Evolutionary conservation across 2,888 invertebrate genomes (phyloP), one percentile per base, ranked within the genome.

Genomic region (Fissipunctia ypsillon): DNA sequence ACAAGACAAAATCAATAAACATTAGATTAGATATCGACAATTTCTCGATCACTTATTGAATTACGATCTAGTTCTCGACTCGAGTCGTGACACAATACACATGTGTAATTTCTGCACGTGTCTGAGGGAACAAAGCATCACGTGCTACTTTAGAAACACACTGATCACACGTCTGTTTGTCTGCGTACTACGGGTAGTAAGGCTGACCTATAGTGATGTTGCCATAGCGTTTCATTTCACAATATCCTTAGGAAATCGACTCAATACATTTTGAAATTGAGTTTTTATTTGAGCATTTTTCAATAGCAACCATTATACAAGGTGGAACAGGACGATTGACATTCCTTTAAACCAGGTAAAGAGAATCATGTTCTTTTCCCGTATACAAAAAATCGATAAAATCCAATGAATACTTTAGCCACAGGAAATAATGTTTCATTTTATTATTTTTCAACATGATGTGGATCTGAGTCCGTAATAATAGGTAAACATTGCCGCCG

Each of bases 21-120:
- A 65, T 41, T 60, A 22, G 19, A 69, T 75, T 54, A 52, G 25
- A 41, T 22, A 31, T 69, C 25, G 52, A 52, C 52, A 52, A 75
- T 75, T 78, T 45, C 48, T 57, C 35, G 12, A 68, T 22, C 57
- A 45, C 43, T 78, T 69, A 78, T 75, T 78, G 16, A 78, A 78
- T 75, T 69, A 78, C 28, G 52, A 28, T 38, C 50, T 22, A 38
- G 69, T 77, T 38, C 14, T 50, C 41, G 48, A 48, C 14, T 31
- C 56, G 28, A 50, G n/a, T 43, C 50, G 25, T 25, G 48, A 38
- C 41, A 52, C 43, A 4, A 9, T 10, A 57, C 25, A 59, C 79
- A 52, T 19, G 64, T 54, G 19, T 80, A 60, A 57, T 50, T 41
- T 35, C 41, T 50, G 35, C 77, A 65, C 80, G 77, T 77, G 80